Percentiles rank a stretch among this genome's conserved stretches.
phyloP scores from a whole-genome alignment of 2,113 vertebrate genomes.

The Archocentrus centrarchus region DNA sequence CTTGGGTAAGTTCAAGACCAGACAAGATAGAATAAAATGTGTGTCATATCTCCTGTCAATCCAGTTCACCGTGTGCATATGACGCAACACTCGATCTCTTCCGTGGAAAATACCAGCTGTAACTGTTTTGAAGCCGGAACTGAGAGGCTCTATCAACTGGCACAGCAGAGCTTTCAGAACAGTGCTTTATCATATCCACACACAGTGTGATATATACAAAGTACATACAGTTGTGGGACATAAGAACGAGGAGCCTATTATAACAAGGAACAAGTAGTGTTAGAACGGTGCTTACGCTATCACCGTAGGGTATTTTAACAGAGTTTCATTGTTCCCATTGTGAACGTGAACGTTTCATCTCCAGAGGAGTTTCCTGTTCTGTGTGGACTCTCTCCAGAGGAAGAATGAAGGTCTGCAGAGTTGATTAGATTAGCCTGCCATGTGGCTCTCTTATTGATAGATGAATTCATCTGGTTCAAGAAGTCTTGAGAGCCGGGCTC shows the following conservation, averaged over 20 bases:
- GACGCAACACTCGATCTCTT: background rate
- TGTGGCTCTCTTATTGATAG: constrained; percentile 51
- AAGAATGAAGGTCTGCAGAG: constrained; percentile 35
- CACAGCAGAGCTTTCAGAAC: background rate
- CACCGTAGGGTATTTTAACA: background rate
- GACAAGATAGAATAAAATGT: background rate
- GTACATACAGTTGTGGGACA: background rate
- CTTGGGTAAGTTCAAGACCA: background rate
- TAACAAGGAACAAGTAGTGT: background rate
- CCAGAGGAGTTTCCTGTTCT: constrained; percentile 59
- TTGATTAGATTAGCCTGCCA: constrained; percentile 69
- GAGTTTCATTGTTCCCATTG: constrained; percentile 39
- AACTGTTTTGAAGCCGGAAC: constrained; percentile 3
- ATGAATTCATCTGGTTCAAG: constrained; percentile 28
- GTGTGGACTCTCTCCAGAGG: background rate
- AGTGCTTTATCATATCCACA: background rate
- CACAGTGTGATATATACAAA: background rate
- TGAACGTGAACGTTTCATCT: constrained; percentile 42
- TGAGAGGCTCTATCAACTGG: background rate
- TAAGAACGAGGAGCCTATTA: background rate
- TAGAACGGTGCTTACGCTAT: background rate
- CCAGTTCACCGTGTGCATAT: constrained; percentile 2
- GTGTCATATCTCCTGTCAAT: background rate
- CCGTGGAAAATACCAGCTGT: constrained; percentile 8
- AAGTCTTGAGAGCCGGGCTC: constrained; percentile 10